Evolutionary conservation across 2,888 invertebrate species (phyloP).

Genomic region (Stenodema calcarata): DNA sequence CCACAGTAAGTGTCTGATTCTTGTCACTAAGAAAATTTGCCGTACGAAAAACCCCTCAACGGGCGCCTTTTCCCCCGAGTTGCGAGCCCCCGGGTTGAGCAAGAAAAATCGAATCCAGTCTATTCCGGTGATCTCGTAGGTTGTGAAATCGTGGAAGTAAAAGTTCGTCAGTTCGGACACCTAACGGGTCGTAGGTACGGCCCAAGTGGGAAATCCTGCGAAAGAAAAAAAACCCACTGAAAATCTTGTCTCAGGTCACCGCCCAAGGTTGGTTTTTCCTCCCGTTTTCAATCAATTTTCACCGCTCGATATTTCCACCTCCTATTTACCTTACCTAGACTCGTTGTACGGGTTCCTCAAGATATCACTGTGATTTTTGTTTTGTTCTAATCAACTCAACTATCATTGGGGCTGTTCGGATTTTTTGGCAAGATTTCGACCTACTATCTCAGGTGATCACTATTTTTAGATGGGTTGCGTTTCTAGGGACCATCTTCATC

Average conservation of each 20-base stretch:
- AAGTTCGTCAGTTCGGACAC: not conserved
- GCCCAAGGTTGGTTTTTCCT: constrained; percentile 1
- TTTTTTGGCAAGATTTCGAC: constrained; percentile 36
- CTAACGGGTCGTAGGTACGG: not conserved
- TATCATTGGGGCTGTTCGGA: not conserved
- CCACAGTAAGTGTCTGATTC: not conserved
- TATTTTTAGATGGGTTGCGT: constrained; percentile 19
- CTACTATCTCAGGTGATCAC: not conserved
- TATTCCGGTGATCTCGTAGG: not conserved
- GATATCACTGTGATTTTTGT: not conserved
- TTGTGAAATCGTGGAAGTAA: not conserved
- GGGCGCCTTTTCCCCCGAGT: not conserved
- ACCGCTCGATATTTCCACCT: not conserved
- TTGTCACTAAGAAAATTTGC: not conserved
- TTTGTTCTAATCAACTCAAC: not conserved
- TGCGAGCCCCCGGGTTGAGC: not conserved
- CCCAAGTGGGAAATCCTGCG: not conserved
- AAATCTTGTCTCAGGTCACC: constrained; percentile 6
- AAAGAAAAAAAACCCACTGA: not conserved
- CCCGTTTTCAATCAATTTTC: constrained; percentile 1
- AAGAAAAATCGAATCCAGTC: not conserved
- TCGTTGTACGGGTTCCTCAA: not conserved
- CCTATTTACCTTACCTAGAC: not conserved
- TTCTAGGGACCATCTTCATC: not conserved
- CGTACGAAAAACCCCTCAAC: no score